These are phyloP conservation scores for Heterotis niloticus DNA, from an alignment of 2,113 vertebrate genomes.

Conservation along the genomic window DNA sequence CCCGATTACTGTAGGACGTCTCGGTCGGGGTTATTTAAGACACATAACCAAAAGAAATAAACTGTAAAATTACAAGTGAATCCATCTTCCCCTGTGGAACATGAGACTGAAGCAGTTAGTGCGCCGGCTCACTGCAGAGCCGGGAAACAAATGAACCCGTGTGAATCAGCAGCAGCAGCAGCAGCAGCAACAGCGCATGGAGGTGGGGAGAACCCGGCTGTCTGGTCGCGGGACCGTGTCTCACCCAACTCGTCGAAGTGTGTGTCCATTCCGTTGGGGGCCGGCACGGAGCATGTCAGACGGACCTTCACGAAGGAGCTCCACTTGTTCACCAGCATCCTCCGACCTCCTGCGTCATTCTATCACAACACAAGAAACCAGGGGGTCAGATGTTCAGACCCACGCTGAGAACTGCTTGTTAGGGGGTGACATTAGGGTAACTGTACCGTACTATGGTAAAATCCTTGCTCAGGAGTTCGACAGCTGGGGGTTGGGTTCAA, in stretches of 20 bases:
- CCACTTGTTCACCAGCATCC: slow-evolving; percentile 93
- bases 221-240: neutral
- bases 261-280: slow-evolving; percentile 85
- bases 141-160: neutral
- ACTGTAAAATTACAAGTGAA: neutral
- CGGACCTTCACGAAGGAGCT: slow-evolving; percentile 90
- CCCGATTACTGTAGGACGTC: neutral
- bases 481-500: too few relatives aligned
- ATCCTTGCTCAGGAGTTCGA: too few relatives aligned
- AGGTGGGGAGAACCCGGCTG: neutral
- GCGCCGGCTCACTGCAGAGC: neutral
- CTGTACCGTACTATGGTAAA: too few relatives aligned
- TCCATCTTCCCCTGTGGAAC: neutral
- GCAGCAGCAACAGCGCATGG: too few relatives aligned
- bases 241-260: slow-evolving; percentile 94
- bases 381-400: neutral
- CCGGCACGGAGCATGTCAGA: slow-evolving; percentile 87
- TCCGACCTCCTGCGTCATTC: slow-evolving; percentile 91
- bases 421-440: too few relatives aligned
- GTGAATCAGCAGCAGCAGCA: neutral
- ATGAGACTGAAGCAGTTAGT: neutral
- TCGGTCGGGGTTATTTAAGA: neutral
- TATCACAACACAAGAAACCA: slow-evolving; percentile 48
- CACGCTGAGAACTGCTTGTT: too few relatives aligned
- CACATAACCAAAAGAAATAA: neutral